Percentiles rank a stretch among this genome's conserved stretches.
Evolutionary conservation across 2,888 invertebrate species (phyloP).

Genomic region (Drosophila pseudotakahashii): DNA sequence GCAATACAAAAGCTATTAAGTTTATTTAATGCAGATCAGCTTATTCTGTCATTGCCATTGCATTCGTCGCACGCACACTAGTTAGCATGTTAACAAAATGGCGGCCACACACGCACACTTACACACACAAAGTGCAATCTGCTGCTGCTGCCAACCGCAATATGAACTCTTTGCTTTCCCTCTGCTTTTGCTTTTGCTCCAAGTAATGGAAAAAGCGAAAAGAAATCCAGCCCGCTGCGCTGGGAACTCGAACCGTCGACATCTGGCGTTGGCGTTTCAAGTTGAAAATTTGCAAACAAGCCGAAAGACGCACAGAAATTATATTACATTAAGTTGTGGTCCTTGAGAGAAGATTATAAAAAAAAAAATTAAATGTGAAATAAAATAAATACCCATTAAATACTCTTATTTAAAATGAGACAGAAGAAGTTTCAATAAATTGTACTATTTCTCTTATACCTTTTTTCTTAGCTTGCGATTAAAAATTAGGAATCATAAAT

Average conservation of each 20-base stretch:
- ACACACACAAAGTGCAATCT: conserved; percentile 52
- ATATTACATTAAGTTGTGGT: conserved; percentile 45
- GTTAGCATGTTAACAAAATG: conserved; percentile 55
- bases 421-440: too few relatives aligned
- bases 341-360: conserved; percentile 15
- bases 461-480: not conserved
- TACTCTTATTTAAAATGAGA: too few relatives aligned
- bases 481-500: not conserved
- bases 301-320: conserved; percentile 53
- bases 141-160: conserved; percentile 70
- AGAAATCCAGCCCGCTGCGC: conserved; percentile 55
- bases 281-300: conserved; percentile 76
- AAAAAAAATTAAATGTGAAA: not conserved
- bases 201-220: conserved; percentile 40
- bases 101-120: conserved; percentile 21
- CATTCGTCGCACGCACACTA: conserved; percentile 62
- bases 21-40: conserved; percentile 8
- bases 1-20: not conserved
- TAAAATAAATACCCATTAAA: not conserved
- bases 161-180: conserved; percentile 48
- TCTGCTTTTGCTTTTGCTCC: conserved; percentile 36
- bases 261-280: conserved; percentile 71
- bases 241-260: conserved; percentile 35
- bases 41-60: conserved; percentile 39
- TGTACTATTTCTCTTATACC: not conserved